Evolutionary conservation across 2,888 invertebrate species (phyloP).

Genomic region (Drosophila fulvimacula): DNA sequence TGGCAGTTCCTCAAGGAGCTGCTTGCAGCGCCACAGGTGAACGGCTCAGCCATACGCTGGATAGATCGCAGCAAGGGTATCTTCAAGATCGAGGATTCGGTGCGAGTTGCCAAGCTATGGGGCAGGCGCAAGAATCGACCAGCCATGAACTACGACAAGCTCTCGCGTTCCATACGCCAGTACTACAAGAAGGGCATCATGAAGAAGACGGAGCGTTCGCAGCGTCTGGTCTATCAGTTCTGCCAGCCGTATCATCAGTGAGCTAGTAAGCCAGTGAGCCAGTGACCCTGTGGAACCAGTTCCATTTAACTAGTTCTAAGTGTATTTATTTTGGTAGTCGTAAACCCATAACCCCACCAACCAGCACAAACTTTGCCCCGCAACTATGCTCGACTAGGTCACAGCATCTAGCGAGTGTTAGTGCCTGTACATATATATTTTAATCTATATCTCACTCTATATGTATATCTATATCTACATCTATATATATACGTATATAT

Average conservation of each 20-base stretch:
- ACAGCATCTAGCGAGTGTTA: conserved; percentile 62
- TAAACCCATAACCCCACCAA: conserved; percentile 42
- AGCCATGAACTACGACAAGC: conserved; percentile 99
- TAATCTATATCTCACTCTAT: conserved; percentile 21
- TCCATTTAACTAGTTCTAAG: conserved; percentile 55
- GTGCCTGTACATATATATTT: conserved; percentile 64
- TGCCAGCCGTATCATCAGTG: conserved; percentile 96
- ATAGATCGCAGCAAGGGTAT: conserved; percentile 96
- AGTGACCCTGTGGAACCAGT: conserved; percentile 66
- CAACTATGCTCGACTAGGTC: conserved; percentile 72
- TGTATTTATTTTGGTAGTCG: conserved; percentile 66
- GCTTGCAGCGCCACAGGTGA: conserved; percentile 93
- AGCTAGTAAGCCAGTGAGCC: conserved; percentile 86
- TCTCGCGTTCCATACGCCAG: conserved; percentile 98
- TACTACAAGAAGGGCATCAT: conserved; percentile 99
- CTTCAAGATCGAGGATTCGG: conserved; percentile 99
- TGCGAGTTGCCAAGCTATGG: conserved; percentile 98
- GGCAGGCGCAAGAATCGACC: conserved; percentile 99
- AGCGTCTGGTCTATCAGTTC: conserved; percentile 99
- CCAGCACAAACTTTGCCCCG: conserved; percentile 26
- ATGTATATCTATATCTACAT: conserved; percentile 19
- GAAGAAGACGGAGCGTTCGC: conserved; percentile 99
- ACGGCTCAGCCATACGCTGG: conserved; percentile 98
- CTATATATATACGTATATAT: conserved; percentile 14
- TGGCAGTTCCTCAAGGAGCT: conserved; percentile 99